Conservation (phyloP, 2,888 invertebrate genomes). For the Oegoconia quadripuncta region DNA sequence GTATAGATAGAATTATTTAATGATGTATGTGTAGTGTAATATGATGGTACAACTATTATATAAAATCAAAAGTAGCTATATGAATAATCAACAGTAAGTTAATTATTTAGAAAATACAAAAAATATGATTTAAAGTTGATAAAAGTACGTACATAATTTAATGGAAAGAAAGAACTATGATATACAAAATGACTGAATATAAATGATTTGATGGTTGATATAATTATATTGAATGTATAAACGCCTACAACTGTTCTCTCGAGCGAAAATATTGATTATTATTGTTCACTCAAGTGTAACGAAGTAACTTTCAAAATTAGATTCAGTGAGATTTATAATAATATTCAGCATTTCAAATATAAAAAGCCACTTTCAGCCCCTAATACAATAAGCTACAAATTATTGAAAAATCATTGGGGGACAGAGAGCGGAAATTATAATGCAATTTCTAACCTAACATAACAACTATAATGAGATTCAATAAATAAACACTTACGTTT, state of each 20-base stretch:
- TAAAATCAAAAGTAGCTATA: no score
- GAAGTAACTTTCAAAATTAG: slow-evolving; percentile 24
- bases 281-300: slow-evolving; percentile 35
- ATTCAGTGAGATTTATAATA: slow-evolving; percentile 22
- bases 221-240: slow-evolving; percentile 12
- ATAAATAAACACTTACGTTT: slow-evolving; percentile 53
- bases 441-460: slow-evolving; percentile 72
- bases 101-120: no score
- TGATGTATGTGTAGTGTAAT: no score
- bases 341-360: slow-evolving; percentile 41
- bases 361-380: slow-evolving; percentile 70
- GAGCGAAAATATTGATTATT: slow-evolving; percentile 41
- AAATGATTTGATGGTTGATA: background rate
- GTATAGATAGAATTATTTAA: no score
- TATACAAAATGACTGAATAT: background rate
- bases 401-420: slow-evolving; percentile 51
- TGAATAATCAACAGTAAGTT: no score
- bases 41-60: no score
- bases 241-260: slow-evolving; percentile 24
- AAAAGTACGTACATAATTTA: no score
- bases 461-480: slow-evolving; percentile 32
- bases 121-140: no score
- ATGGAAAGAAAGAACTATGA: background rate
- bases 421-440: slow-evolving; percentile 64
- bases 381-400: slow-evolving; percentile 61